Base-by-base conservation (phyloP, 2,113 vertebrate genomes). In the Andinoacara biseriatus region DNA sequence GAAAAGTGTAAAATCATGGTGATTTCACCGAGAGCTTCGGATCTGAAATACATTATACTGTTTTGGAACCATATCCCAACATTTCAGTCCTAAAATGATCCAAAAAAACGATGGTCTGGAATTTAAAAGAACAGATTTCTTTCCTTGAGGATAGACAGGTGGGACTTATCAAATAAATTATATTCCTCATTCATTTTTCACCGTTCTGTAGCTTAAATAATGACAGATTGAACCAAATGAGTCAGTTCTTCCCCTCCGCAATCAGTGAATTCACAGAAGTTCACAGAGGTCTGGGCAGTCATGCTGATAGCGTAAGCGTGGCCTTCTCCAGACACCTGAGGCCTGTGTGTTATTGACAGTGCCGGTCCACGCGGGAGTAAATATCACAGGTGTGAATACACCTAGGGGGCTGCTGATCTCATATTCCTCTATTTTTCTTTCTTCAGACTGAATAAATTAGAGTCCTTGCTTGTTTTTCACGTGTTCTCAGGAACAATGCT, bases 341-440 rank as follows among this genome's bases (percentile, higher is more conserved):
- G 63, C 77, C 59, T 76, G 89, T 87, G 72, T 87, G 91, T 91
- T 92, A 91, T 85, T 89, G 91, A 91, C 90, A 40, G 80, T 46
- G 74, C 43, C 0, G 58, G 77, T 58, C 59, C 83, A 83, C 29
- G 67, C 11, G 52, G 74, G 82, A 88, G 84, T 74, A 87, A 86
- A 90, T 89, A 92, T 91, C 80, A 88, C 78, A 86, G 75, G 84
- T 90, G 91, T 90, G 83, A 92, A 91, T 91, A 74, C 85, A 92
- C 74, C 87, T 43, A 33, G 2, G 75, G 65, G 69, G 31, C 63
- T 52, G 26, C 59, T 78, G 81, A 78, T 63, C 78, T 85, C 79
- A 83, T 83, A 72, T 80, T 83, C 61, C 35, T 79, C 59, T 31
- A n/a, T 82, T 35, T 62, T 54, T 83, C 22, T 58, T 69, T 56